These are phyloP conservation scores for Danio jaintianensis DNA, from an alignment of 2,797 vertebrate species.

Conservation along the genomic window DNA sequence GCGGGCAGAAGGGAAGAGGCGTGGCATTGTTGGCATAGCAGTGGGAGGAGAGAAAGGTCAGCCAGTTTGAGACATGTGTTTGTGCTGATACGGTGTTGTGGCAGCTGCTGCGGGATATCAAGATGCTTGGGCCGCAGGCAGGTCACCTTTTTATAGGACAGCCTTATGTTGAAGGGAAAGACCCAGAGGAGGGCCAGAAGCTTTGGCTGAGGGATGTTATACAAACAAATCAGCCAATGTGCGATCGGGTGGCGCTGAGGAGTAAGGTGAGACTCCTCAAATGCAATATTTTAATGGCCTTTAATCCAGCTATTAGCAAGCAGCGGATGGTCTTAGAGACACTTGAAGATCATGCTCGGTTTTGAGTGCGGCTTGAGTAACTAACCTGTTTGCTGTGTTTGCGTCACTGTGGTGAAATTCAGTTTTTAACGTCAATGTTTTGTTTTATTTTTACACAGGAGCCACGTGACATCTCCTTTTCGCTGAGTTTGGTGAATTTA, in stretches of 20 bases:
- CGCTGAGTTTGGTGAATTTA: slow-evolving; percentile 2
- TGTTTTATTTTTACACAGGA: slow-evolving; percentile 58
- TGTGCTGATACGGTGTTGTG: slow-evolving; percentile 67
- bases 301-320: slow-evolving; percentile 29
- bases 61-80: slow-evolving; percentile 65
- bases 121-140: slow-evolving; percentile 53
- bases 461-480: slow-evolving; percentile 38
- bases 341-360: slow-evolving; percentile 5
- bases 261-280: slow-evolving; percentile 20
- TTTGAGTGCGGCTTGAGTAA: slow-evolving; percentile 15
- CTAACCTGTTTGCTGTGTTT: background rate
- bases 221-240: slow-evolving; percentile 53
- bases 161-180: slow-evolving; percentile 67
- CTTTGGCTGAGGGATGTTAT: slow-evolving; percentile 32
- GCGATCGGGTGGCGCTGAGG: slow-evolving; percentile 38
- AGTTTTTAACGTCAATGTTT: slow-evolving; percentile 17
- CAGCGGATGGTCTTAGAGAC: slow-evolving; percentile 17
- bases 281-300: slow-evolving; percentile 10
- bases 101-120: slow-evolving; percentile 78
- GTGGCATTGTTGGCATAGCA: slow-evolving; percentile 48
- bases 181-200: slow-evolving; percentile 56
- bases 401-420: background rate
- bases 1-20: slow-evolving; percentile 34
- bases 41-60: slow-evolving; percentile 69
- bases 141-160: slow-evolving; percentile 81